These are phyloP conservation scores for Gambusia affinis DNA, from an alignment of 2,113 vertebrate genomes.

Conservation along the genomic window DNA sequence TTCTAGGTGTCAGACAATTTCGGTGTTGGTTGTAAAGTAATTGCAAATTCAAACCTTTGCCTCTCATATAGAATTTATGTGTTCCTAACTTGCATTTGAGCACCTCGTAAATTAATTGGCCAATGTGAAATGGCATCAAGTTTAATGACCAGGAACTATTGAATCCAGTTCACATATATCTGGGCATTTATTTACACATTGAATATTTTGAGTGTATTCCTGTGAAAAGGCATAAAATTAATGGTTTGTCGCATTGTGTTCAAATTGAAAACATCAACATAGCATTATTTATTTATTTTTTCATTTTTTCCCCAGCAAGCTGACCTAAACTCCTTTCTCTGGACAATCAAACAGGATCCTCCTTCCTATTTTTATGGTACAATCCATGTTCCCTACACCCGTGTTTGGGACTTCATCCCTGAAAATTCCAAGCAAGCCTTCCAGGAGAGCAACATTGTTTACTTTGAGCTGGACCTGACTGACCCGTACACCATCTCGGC, in stretches of 20 bases:
- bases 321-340: slow-evolving; percentile 90
- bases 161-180: background rate
- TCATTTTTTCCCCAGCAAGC: slow-evolving; percentile 78
- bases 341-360: slow-evolving; percentile 89
- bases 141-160: background rate
- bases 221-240: background rate
- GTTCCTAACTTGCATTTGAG: background rate
- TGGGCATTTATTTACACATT: background rate
- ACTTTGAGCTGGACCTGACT: slow-evolving; percentile 89
- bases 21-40: slow-evolving; percentile 26
- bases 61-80: background rate
- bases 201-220: background rate
- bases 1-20: slow-evolving; percentile 53
- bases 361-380: slow-evolving; percentile 91
- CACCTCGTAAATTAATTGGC: background rate
- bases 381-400: slow-evolving; percentile 88
- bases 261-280: background rate
- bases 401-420: slow-evolving; percentile 90
- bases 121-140: background rate
- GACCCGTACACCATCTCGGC: slow-evolving; percentile 87
- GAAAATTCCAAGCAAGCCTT: slow-evolving; percentile 90
- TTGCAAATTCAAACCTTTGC: slow-evolving; percentile 5
- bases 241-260: background rate
- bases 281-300: background rate
- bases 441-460: slow-evolving; percentile 86